Evolutionary conservation across 2,113 vertebrate genomes (phyloP).

Genomic region (Thamnophis sirtalis): DNA sequence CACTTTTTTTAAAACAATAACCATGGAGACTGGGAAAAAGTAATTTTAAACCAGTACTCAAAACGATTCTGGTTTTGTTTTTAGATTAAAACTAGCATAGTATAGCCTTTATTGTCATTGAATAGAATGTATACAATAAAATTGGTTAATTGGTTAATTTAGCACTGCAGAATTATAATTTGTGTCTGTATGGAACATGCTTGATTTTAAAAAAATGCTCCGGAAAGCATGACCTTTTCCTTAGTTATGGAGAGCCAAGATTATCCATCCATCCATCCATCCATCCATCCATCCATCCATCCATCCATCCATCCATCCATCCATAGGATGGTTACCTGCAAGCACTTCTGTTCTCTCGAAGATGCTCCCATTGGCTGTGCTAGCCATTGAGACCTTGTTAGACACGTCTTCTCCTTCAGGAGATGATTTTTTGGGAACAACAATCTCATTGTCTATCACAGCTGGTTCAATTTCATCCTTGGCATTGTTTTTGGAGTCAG

Average conservation of each 20-base stretch:
- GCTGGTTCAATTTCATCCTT: constrained; percentile 49
- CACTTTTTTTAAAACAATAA: background rate
- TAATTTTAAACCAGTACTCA: background rate
- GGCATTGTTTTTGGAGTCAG: constrained; percentile 56
- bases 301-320: background rate
- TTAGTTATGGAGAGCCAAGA: background rate
- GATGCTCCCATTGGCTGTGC: constrained; percentile 77
- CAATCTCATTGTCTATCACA: constrained; percentile 75
- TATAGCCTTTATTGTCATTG: too few species aligned
- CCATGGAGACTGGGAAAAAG: background rate
- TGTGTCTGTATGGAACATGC: background rate
- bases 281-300: background rate
- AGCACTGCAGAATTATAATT: background rate
- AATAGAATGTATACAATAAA: too few species aligned
- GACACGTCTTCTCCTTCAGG: constrained; percentile 40
- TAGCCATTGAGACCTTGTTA: constrained; percentile 85
- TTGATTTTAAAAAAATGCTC: background rate
- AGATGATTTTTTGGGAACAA: constrained; percentile 29
- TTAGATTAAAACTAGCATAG: background rate
- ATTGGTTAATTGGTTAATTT: too few species aligned
- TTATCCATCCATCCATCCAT: background rate
- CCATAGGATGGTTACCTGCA: constrained; percentile 74
- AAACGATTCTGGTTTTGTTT: background rate
- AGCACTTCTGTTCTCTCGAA: constrained; percentile 87
- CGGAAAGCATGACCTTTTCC: background rate